Evolutionary conservation across 1,140 invertebrate genomes (phyloP), one percentile per base, ranked within the genome.

Genomic region (Neocloeon triangulifer): DNA sequence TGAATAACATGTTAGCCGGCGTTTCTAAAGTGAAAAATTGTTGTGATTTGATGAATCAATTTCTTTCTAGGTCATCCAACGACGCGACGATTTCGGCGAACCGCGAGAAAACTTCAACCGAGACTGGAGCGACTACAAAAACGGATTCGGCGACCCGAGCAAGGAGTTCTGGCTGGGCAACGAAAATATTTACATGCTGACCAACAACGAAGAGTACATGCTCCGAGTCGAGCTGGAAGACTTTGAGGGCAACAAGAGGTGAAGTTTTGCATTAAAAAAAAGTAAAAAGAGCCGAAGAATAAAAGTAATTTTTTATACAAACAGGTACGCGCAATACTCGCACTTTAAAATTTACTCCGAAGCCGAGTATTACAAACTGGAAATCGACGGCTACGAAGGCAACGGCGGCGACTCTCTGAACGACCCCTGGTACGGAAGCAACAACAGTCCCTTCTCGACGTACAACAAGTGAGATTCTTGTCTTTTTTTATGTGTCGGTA

Each of bases 91-190:
- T 43, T 80, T 77, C 42, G 77, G 75, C 1, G 69, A 85, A 6
- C 70, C 76, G 1, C 64, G 80, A 8, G 84, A 89, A 48, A 89
- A 80, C 48, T 95, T 95, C 56, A 85, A 88, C 49, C 58, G 82
- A 9, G 81, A 86, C 44, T 95, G 86, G 86, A 65, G 74, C n/a
- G 84, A 91, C 45, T 95, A 95, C 50, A 85, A 86, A 50, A 79
- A 86, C 43, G 88, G 88, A 9, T 94, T 94, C 48, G 86, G 88
- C 4, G 80, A 89, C 51, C 75, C 82, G 0, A 69, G 66, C 12
- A 71, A 77, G 38, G 84, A 88, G 53, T 84, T 88, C 52, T 92
- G 85, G 82, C 57, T 94, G 12, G 86, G 88, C 20, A 91, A 91
- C 46, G 81, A 92, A 45, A 84, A 86, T 45, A 82, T 92, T 35